phyloP scores from a whole-genome alignment of 1,140 invertebrate species.

The Cydia splendana region DNA sequence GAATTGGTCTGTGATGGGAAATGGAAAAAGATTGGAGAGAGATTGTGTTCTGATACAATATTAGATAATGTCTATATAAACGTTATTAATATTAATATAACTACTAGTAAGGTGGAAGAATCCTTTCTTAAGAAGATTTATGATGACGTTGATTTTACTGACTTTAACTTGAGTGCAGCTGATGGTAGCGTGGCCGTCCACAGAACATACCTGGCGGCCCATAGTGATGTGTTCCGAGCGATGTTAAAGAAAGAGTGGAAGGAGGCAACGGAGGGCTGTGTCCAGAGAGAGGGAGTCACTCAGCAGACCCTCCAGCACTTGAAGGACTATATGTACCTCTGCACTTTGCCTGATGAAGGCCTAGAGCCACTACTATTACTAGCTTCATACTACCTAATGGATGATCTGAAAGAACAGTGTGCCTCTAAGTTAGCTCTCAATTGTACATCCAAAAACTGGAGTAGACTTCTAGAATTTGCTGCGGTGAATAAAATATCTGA shows the following conservation, averaged over 20 bases:
- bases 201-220: neutral
- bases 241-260: slow-evolving; percentile 5
- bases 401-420: slow-evolving; percentile 21
- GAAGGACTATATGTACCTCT: slow-evolving; percentile 20
- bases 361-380: slow-evolving; percentile 4
- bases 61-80: neutral
- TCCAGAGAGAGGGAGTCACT: neutral
- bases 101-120: neutral
- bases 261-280: neutral
- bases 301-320: slow-evolving; percentile 19
- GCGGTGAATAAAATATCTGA: neutral
- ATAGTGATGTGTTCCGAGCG: neutral
- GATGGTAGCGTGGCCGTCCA: slow-evolving; percentile 2
- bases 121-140: neutral
- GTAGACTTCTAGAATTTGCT: neutral
- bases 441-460: neutral
- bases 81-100: neutral
- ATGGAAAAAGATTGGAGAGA: neutral
- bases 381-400: slow-evolving; percentile 22
- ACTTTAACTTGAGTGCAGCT: slow-evolving; percentile 4
- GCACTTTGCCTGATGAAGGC: slow-evolving; percentile 6
- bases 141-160: neutral
- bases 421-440: neutral
- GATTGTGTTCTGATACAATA: neutral
- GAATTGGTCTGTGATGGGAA: neutral